These are phyloP conservation scores for Anorthoa munda DNA, from an alignment of 2,888 invertebrate genomes.

Conservation along the genomic window DNA sequence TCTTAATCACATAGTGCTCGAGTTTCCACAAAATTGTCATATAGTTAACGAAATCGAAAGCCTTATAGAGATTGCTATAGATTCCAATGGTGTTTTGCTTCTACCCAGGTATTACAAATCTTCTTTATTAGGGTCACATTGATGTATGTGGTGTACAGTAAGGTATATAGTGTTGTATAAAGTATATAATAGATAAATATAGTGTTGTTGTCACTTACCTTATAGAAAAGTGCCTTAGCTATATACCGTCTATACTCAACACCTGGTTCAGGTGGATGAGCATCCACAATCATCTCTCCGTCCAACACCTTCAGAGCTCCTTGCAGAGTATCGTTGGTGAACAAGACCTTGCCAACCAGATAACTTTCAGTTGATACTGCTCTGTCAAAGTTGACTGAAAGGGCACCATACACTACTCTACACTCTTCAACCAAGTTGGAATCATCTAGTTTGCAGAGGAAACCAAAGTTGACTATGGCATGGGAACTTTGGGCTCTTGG, in stretches of 20 bases:
- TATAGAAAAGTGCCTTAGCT: slow-evolving; percentile 92
- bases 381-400: slow-evolving; percentile 82
- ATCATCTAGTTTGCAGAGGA: slow-evolving; percentile 90
- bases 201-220: slow-evolving; percentile 81
- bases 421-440: slow-evolving; percentile 43
- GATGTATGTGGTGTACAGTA: no score
- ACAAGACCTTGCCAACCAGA: slow-evolving; percentile 83
- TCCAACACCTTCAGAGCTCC: slow-evolving; percentile 74
- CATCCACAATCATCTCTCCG: slow-evolving; percentile 73
- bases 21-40: not conserved
- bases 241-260: slow-evolving; percentile 90
- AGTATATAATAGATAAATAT: not conserved
- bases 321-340: slow-evolving; percentile 83
- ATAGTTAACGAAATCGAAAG: not conserved
- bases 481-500: slow-evolving; percentile 93
- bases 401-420: slow-evolving; percentile 91
- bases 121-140: slow-evolving; percentile 45
- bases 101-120: not conserved
- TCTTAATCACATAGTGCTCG: not conserved
- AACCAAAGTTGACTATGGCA: slow-evolving; percentile 94
- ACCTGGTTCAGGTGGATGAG: slow-evolving; percentile 88
- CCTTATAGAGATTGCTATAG: not conserved
- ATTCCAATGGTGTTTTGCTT: not conserved
- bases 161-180: no score
- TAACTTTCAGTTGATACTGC: slow-evolving; percentile 89